Percentiles rank a stretch among this genome's conserved stretches.
These are phyloP conservation scores for Carapus acus DNA, from an alignment of 2,797 vertebrate genomes.

Conservation along the genomic window DNA sequence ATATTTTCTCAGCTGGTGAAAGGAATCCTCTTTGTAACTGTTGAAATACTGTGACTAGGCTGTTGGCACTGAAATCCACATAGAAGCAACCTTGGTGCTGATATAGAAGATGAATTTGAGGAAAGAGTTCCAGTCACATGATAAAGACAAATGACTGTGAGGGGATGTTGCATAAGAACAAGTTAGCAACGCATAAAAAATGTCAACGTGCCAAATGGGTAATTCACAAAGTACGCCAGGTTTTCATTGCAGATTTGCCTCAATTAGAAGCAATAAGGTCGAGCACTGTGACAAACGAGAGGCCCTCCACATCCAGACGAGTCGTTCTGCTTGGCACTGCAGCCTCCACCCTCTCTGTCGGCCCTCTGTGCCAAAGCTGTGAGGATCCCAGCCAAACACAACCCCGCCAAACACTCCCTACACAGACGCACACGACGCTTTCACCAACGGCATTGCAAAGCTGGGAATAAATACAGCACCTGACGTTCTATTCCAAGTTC, in stretches of 20 bases:
- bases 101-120: no score
- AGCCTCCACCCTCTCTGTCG: conserved; percentile 1
- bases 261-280: no score
- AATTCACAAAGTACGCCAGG: no score
- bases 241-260: no score
- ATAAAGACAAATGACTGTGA: no score
- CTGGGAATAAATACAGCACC: background rate
- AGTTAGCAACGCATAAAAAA: no score
- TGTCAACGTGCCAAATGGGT: no score
- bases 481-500: conserved; percentile 3
- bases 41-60: conserved; percentile 14
- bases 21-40: background rate
- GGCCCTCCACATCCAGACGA: no score
- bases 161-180: no score
- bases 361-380: conserved; percentile 9
- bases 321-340: background rate
- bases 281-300: no score
- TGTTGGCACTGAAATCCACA: background rate
- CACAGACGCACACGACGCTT: conserved; percentile 19
- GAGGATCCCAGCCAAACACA: conserved; percentile 24
- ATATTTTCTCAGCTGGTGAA: conserved; percentile 14
- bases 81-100: background rate
- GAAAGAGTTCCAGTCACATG: no score
- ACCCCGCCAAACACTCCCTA: no score
- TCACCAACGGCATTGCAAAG: conserved; percentile 6